Conservation (phyloP, 2,113 vertebrate species). For the Amazona guildingii region DNA sequence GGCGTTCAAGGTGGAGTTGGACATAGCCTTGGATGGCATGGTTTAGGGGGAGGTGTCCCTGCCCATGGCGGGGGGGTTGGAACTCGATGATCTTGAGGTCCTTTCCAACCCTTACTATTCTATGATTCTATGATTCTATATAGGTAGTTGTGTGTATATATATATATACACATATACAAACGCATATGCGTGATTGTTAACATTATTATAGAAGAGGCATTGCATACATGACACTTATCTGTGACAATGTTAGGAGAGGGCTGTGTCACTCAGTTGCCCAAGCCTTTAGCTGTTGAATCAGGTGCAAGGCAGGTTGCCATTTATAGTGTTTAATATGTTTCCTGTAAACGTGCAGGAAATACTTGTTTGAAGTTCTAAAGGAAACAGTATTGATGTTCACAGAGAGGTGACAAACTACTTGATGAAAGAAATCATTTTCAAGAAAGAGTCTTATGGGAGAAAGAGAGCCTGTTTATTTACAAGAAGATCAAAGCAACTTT, state of each 20-base stretch:
- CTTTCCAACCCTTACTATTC: no score
- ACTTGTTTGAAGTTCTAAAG: constrained; percentile 74
- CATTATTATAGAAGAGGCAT: not conserved
- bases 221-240: not conserved
- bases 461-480: constrained; percentile 75
- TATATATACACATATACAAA: not conserved
- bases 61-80: no score
- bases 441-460: constrained; percentile 62
- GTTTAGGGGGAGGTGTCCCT: no score
- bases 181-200: not conserved
- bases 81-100: no score
- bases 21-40: no score
- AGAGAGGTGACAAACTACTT: constrained; percentile 68
- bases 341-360: constrained; percentile 75
- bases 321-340: constrained; percentile 70
- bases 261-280: constrained; percentile 2
- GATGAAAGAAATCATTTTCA: constrained; percentile 78
- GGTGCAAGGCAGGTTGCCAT: constrained; percentile 57
- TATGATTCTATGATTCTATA: no score
- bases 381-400: constrained; percentile 74
- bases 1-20: no score
- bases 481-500: constrained; percentile 72
- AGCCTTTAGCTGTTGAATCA: constrained; percentile 11
- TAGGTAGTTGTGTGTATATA: not conserved
- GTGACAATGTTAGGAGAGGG: not conserved